Evolutionary conservation across 2,888 invertebrate genomes (phyloP).

Genomic region (Asteroscopus sphinx): DNA sequence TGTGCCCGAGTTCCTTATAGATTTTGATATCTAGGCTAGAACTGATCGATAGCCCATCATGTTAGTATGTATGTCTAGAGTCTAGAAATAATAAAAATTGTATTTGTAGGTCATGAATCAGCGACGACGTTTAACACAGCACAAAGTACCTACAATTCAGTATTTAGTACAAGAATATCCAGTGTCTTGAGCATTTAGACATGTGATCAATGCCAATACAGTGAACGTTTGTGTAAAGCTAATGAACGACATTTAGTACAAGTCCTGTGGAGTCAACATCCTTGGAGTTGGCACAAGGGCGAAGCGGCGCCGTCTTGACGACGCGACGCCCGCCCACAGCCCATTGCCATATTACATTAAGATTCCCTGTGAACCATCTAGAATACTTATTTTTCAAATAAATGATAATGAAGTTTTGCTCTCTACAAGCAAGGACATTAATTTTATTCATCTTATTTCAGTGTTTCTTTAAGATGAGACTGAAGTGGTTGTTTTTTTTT

Average conservation of each 20-base stretch:
- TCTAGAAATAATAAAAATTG: background rate
- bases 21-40: background rate
- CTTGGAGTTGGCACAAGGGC: slow-evolving; percentile 42
- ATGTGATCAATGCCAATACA: slow-evolving; percentile 55
- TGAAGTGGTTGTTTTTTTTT: background rate
- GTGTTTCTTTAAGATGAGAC: background rate
- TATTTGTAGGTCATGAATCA: background rate
- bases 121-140: background rate
- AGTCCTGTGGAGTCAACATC: slow-evolving; percentile 50
- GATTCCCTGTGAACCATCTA: slow-evolving; percentile 34
- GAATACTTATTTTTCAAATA: slow-evolving; percentile 27
- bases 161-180: slow-evolving; percentile 14
- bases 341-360: slow-evolving; percentile 45
- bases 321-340: slow-evolving; percentile 30
- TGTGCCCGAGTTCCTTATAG: background rate
- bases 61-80: slow-evolving; percentile 7
- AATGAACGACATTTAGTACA: slow-evolving; percentile 48
- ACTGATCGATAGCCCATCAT: background rate
- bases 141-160: background rate
- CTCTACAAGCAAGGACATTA: slow-evolving; percentile 3
- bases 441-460: slow-evolving; percentile 11
- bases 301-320: slow-evolving; percentile 44
- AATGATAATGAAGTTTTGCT: slow-evolving; percentile 28
- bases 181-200: slow-evolving; percentile 14
- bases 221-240: slow-evolving; percentile 42